phyloP scores from a whole-genome alignment of 2,113 vertebrate genomes.

The Cromileptes altivelis region DNA sequence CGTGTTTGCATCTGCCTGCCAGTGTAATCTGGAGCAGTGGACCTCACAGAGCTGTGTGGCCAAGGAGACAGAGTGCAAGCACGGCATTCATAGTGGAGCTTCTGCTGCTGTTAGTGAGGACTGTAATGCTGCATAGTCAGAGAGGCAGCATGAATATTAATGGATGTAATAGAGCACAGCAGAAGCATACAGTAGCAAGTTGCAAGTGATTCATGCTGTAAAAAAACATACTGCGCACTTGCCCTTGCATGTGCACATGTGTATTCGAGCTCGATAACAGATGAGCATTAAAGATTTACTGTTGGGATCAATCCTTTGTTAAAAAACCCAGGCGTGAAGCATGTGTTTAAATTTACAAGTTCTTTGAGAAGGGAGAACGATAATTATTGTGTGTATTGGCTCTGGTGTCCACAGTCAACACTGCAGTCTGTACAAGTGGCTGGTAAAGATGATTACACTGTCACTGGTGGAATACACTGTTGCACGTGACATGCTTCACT shows the following conservation, averaged over 20 bases:
- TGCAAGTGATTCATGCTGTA: neutral
- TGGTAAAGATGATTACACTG: neutral
- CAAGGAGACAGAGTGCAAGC: slow-evolving; percentile 12
- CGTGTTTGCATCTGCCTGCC: slow-evolving; percentile 22
- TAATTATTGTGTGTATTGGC: neutral
- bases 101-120: slow-evolving; percentile 37
- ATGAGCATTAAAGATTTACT: neutral
- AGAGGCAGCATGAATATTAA: slow-evolving; percentile 70
- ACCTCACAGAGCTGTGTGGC: slow-evolving; percentile 18
- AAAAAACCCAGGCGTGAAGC: neutral
- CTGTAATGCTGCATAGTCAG: slow-evolving; percentile 61
- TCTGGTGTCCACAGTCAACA: neutral
- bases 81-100: slow-evolving; percentile 18
- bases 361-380: neutral
- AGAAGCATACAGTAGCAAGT: slow-evolving; percentile 20
- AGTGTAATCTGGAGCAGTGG: neutral
- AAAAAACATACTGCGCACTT: slow-evolving; percentile 2
- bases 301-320: neutral
- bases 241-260: neutral
- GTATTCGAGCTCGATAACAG: slow-evolving; percentile 3
- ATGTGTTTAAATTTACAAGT: neutral
- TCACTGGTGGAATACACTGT: neutral
- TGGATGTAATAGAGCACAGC: slow-evolving; percentile 36
- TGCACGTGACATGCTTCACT: neutral
- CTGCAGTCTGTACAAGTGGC: neutral